A percentile compares a stretch with the other conserved stretches of the same genome.
These are phyloP conservation scores for Boulengeromyrus knoepffleri DNA, from an alignment of 2,113 vertebrate genomes.

Conservation along the genomic window DNA sequence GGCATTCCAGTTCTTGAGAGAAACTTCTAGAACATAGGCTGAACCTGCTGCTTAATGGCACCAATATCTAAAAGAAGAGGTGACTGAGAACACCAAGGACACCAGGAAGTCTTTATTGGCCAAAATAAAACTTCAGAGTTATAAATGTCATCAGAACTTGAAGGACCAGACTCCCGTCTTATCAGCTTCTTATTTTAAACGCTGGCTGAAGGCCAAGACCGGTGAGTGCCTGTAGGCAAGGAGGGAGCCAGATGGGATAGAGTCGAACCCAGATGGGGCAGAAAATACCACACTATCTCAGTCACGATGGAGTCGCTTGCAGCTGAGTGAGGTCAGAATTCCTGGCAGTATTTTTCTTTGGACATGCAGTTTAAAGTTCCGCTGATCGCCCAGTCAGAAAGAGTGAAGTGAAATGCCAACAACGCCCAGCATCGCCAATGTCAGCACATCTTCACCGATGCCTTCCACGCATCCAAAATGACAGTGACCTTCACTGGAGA, in stretches of 20 bases:
- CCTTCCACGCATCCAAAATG: background rate
- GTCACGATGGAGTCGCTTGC: background rate
- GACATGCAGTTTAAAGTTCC: background rate
- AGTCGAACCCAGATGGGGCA: background rate
- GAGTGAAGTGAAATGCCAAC: background rate
- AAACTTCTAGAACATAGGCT: background rate
- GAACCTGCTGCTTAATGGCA: background rate
- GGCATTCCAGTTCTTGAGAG: background rate
- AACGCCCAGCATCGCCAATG: no score
- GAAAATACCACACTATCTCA: background rate
- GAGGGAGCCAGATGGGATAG: background rate
- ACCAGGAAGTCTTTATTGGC: background rate
- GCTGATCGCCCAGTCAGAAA: background rate
- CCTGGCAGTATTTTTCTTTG: background rate
- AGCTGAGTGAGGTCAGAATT: background rate
- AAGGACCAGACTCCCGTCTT: background rate
- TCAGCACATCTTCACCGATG: background rate
- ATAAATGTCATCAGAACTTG: background rate
- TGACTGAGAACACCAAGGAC: background rate
- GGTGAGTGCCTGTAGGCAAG: background rate
- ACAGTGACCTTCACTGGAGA: background rate
- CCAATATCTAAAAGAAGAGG: background rate
- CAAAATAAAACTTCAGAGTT: background rate
- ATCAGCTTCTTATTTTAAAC: conserved; percentile 1
- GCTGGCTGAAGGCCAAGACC: background rate